Evolutionary conservation across 2,888 invertebrate species (phyloP).

Genomic region (Deilephila elpenor): DNA sequence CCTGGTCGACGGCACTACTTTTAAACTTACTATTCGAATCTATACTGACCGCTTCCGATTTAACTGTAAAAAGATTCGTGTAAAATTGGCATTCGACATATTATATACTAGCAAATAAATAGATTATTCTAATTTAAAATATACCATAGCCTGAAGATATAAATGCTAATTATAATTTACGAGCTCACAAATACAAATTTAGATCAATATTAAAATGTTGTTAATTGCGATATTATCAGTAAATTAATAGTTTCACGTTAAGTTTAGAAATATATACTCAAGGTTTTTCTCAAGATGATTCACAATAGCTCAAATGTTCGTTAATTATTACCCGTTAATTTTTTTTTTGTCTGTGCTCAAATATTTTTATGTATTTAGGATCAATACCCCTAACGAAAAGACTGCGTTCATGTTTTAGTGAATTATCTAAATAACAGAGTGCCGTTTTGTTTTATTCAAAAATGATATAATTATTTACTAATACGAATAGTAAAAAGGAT

Average conservation of each 20-base stretch:
- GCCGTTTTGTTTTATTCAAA: background rate
- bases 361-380: constrained; percentile 22
- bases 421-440: background rate
- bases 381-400: constrained; percentile 15
- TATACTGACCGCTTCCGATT: background rate
- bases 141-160: constrained; percentile 17
- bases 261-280: constrained; percentile 20
- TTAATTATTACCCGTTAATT: background rate
- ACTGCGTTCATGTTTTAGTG: constrained; percentile 27
- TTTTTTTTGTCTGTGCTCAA: constrained; percentile 18
- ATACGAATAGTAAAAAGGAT: background rate
- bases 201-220: constrained; percentile 7
- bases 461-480: background rate
- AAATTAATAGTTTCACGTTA: constrained; percentile 9
- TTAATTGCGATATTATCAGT: background rate
- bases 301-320: constrained; percentile 18
- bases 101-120: constrained; percentile 12
- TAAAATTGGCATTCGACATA: constrained; percentile 11
- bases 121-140: constrained; percentile 22
- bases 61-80: constrained; percentile 4
- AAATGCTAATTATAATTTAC: constrained; percentile 19
- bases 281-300: background rate
- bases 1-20: background rate
- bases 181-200: background rate
- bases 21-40: constrained; percentile 7